Conservation (phyloP, 2,888 invertebrate genomes). For the Cinara cedri region DNA sequence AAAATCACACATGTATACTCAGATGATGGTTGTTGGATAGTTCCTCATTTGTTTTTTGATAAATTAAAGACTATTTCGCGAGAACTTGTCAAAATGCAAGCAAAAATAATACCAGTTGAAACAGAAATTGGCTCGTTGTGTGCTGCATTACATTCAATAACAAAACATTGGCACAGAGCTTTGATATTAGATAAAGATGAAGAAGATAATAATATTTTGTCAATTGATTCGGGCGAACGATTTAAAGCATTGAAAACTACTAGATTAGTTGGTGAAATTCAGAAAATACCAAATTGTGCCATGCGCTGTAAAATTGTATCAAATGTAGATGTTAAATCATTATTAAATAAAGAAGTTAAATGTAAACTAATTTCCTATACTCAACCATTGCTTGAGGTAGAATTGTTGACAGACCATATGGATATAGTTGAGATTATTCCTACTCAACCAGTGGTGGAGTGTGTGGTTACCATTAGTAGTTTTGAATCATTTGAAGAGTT, state of each 20-base stretch:
- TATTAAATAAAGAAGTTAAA: constrained; percentile 13
- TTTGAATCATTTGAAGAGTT: constrained; percentile 45
- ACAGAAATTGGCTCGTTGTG: constrained; percentile 47
- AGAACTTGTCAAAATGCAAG: constrained; percentile 28
- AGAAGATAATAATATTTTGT: constrained; percentile 10
- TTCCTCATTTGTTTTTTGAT: constrained; percentile 35
- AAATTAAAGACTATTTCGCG: background rate
- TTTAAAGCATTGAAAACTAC: constrained; percentile 31
- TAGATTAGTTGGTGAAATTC: constrained; percentile 38
- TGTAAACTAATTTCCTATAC: constrained; percentile 25
- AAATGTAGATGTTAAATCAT: constrained; percentile 18
- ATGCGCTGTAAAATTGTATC: constrained; percentile 5
- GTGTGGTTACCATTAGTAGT: background rate
- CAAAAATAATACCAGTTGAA: constrained; percentile 27
- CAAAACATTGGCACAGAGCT: constrained; percentile 35
- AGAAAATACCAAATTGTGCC: constrained; percentile 46
- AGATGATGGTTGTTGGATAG: constrained; percentile 27
- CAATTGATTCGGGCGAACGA: constrained; percentile 35
- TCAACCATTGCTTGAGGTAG: constrained; percentile 16
- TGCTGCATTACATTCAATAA: constrained; percentile 32
- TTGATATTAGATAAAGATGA: constrained; percentile 1
- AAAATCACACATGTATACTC: constrained; percentile 32
- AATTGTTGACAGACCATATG: background rate
- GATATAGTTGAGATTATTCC: background rate
- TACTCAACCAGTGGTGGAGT: background rate